A percentile compares a stretch with the other conserved stretches of the same genome.
Conservation (phyloP, 2,113 vertebrate species). For the Leptosomus discolor region DNA sequence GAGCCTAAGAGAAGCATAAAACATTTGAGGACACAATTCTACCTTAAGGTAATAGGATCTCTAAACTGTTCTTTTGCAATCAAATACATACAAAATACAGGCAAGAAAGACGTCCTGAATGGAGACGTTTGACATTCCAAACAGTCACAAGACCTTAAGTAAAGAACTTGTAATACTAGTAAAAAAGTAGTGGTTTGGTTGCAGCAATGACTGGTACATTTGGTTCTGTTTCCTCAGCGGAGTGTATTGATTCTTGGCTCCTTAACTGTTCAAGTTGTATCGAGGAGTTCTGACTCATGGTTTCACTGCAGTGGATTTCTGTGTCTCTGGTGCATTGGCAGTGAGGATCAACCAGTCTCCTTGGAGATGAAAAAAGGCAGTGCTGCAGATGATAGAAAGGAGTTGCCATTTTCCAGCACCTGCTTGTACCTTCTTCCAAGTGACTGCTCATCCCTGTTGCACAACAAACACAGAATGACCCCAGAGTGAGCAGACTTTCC, state of each 20-base stretch:
- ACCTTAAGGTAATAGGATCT: conserved; percentile 66
- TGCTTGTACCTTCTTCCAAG: background rate
- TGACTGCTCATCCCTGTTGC: background rate
- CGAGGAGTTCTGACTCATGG: background rate
- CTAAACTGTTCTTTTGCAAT: conserved; percentile 58
- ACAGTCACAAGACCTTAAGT: conserved; percentile 1
- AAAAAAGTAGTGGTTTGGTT: background rate
- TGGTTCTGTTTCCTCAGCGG: background rate
- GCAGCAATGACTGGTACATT: background rate
- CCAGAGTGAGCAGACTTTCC: background rate
- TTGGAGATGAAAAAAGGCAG: conserved; percentile 16
- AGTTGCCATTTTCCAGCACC: background rate
- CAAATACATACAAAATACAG: conserved; percentile 30
- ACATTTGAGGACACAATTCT: conserved; percentile 68
- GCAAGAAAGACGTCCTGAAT: conserved; percentile 31
- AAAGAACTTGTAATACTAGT: conserved; percentile 9
- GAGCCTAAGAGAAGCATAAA: conserved; percentile 76
- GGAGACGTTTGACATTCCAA: conserved; percentile 17
- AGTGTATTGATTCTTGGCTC: background rate
- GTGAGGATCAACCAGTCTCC: conserved; percentile 8
- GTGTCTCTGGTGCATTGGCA: background rate
- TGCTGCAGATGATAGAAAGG: background rate
- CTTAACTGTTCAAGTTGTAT: background rate
- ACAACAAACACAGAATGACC: background rate
- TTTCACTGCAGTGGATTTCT: background rate